Conservation (phyloP, 2,797 vertebrate genomes). For the Nyctibius grandis region DNA sequence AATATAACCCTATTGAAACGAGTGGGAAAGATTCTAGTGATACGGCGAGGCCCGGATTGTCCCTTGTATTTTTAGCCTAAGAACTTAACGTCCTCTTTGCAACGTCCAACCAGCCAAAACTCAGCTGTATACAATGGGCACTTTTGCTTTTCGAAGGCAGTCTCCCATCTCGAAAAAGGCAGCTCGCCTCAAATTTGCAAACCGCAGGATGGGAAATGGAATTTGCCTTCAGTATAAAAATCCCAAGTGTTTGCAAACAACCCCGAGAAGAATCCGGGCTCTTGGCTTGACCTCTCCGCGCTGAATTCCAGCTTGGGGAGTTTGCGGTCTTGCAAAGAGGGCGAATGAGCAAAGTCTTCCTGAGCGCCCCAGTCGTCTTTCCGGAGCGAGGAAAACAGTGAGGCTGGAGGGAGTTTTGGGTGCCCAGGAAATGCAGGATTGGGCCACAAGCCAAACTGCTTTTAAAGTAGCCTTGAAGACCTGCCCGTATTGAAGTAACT, state of each 20-base stretch:
- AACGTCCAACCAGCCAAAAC: background rate
- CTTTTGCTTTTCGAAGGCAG: background rate
- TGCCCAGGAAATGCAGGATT: background rate
- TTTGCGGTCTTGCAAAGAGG: constrained; percentile 3
- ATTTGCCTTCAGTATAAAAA: constrained; percentile 51
- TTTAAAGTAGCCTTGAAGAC: background rate
- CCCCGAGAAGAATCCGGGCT: constrained; percentile 18
- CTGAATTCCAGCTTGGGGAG: constrained; percentile 23
- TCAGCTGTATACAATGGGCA: background rate
- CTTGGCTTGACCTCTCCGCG: background rate
- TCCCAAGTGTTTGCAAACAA: constrained; percentile 56
- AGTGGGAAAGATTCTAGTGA: background rate
- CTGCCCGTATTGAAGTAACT: background rate
- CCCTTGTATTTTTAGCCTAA: background rate
- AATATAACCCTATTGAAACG: background rate
- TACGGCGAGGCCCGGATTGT: background rate
- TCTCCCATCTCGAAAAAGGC: constrained; percentile 3
- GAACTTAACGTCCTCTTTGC: background rate
- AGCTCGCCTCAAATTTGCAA: constrained; percentile 29
- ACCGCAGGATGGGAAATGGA: constrained; percentile 49
- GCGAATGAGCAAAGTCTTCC: background rate
- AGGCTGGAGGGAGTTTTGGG: background rate
- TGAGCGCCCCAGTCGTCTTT: fast-evolving
- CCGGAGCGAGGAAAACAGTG: fast-evolving
- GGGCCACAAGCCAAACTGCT: background rate